Evolutionary conservation across 37 sponge, comb jelly and placozoan species (phyloP).

Genomic region (Axinella damicornis): DNA sequence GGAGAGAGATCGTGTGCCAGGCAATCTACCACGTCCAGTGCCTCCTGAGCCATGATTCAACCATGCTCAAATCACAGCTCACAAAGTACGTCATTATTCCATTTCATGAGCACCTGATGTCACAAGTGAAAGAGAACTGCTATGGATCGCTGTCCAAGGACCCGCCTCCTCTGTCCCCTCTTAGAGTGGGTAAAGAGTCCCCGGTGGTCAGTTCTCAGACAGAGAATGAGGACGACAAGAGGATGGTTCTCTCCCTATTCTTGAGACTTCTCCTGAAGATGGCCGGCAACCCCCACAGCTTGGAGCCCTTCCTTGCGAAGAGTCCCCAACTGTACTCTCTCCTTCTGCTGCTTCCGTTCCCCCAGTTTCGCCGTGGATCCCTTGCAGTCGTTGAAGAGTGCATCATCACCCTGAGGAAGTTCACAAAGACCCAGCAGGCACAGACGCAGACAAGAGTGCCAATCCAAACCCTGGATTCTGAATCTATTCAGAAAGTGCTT

Average conservation of each 20-base stretch:
- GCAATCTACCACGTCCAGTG: conserved; percentile 69
- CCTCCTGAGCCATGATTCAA: conserved; percentile 55
- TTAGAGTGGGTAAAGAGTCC: not conserved
- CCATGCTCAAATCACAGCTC: conserved; percentile 47
- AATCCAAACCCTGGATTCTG: not conserved
- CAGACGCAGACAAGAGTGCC: not conserved
- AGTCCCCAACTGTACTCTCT: conserved; percentile 45
- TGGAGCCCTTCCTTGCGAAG: conserved; percentile 19
- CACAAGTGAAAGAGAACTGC: conserved; percentile 37
- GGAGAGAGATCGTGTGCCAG: conserved; percentile 31
- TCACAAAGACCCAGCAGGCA: not conserved
- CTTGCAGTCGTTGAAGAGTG: conserved; percentile 52
- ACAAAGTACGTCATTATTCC: conserved; percentile 52
- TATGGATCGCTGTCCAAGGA: not conserved
- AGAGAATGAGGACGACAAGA: conserved; percentile 33
- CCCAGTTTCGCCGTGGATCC: conserved; percentile 24
- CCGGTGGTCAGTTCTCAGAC: not conserved
- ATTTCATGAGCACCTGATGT: conserved; percentile 39
- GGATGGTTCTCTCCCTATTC: conserved; percentile 26
- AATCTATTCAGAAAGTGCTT: conserved; percentile 25
- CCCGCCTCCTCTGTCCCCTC: not conserved
- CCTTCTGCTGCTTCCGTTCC: conserved; percentile 47
- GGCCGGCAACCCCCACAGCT: conserved; percentile 24
- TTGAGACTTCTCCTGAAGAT: conserved; percentile 60
- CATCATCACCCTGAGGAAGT: conserved; percentile 23